Conservation (phyloP, 2,888 invertebrate genomes). For the Eustalomyia histrio region DNA sequence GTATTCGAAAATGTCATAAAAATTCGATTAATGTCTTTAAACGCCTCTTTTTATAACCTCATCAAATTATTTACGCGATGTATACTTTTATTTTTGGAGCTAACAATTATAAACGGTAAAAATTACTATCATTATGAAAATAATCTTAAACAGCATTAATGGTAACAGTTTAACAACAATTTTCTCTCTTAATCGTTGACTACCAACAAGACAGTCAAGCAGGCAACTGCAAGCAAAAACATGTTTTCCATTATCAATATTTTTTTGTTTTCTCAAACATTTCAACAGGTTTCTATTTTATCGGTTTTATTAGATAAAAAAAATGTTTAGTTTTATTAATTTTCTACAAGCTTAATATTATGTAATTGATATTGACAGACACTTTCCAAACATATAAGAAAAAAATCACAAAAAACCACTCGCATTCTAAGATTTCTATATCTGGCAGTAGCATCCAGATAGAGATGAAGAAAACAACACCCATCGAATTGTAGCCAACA, state of each 20-base stretch:
- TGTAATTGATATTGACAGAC: slow-evolving; percentile 65
- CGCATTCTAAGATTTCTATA: slow-evolving; percentile 22
- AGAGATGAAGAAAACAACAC: slow-evolving; percentile 12
- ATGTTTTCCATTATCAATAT: slow-evolving; percentile 33
- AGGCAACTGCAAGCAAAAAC: slow-evolving; percentile 12
- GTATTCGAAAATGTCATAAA: not conserved
- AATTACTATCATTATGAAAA: slow-evolving; percentile 50
- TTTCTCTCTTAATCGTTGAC: not conserved
- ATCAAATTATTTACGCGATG: not conserved
- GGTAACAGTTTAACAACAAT: slow-evolving; percentile 55
- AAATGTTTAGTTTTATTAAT: slow-evolving; percentile 58
- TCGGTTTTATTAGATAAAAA: slow-evolving; percentile 22
- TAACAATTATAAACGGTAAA: slow-evolving; percentile 44
- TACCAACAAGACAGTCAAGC: slow-evolving; percentile 7
- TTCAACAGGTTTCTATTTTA: slow-evolving; percentile 38
- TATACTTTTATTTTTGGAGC: not conserved
- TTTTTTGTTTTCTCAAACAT: slow-evolving; percentile 15
- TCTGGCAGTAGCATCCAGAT: slow-evolving; percentile 10
- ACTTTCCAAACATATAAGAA: slow-evolving; percentile 54
- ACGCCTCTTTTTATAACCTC: not conserved
- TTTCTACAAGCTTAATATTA: slow-evolving; percentile 60
- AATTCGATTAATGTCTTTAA: not conserved
- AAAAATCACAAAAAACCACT: slow-evolving; percentile 2
- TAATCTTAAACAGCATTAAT: slow-evolving; percentile 47
- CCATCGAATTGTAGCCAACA: slow-evolving; percentile 3